Evolutionary conservation across 2,797 vertebrate species (phyloP), one percentile per base, ranked within the genome.

Genomic region (Micromesistius poutassou): DNA sequence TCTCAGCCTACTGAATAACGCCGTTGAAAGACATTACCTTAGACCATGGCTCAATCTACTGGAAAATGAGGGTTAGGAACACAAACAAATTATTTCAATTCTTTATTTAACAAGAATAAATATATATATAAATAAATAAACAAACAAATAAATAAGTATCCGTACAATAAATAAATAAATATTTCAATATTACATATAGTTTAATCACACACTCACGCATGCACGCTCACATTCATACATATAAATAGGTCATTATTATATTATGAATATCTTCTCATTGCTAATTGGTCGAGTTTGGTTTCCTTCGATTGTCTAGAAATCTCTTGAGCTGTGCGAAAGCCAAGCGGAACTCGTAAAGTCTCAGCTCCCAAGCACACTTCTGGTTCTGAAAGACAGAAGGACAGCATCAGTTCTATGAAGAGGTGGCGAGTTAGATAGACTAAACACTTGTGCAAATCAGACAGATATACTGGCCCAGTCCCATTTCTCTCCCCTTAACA

Each of bases 111-210:
- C 55, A 55, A 19, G 3, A 55, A 31, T 71, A 30, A 30, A 70
- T 28, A 71, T 28, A 35, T n/a, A 12, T 13, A 30, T 71, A 22
- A 30, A 30, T 30, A 71, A 50, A 46, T 42, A 16, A 28, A 10
- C 22, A 28, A 74, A 50, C 10, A 55, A 10, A 50, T 74, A 55
- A 74, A 46, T 42, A 16, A 28, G 38, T 30, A 30, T 55, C n/a
- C 19, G 12, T 12, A 62, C 40, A 19, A 31, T n/a, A 73, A 73
- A 9, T 68, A 28, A 68, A 68, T 68, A 68, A 68, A 68, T 50
- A 62, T n/a, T 50, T 14, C 14, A 14, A 7, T 42, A 74, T 16
- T 46, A 77, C 36, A 85, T 66, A 75, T 28, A 31, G 76, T 78
- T 9, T 12, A n/a, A 75, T 46, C 74, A 75, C 74, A 68, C 74